These are phyloP conservation scores for Xenopus tropicalis DNA, from an alignment of 2,113 vertebrate species.

Conservation along the genomic window DNA sequence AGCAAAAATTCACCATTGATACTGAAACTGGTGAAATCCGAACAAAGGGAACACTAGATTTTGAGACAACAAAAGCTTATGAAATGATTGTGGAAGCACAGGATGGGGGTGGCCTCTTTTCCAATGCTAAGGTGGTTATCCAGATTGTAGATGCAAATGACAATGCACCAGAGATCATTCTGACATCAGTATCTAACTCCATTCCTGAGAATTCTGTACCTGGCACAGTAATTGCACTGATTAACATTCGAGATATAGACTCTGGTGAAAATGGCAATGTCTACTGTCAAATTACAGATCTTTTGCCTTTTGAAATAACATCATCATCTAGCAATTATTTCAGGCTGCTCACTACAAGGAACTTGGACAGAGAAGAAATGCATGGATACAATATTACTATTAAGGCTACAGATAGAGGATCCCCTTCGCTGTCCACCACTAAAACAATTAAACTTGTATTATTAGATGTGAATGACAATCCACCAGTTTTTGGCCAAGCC, in stretches of 20 bases:
- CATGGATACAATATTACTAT: constrained; percentile 56
- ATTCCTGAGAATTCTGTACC: constrained; percentile 62
- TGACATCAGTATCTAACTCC: constrained; percentile 52
- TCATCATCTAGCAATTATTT: constrained; percentile 62
- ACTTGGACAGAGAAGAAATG: constrained; percentile 55
- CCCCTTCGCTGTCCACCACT: constrained; percentile 55
- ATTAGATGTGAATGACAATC: constrained; percentile 77
- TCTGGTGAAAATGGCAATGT: constrained; percentile 65
- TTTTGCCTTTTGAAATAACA: constrained; percentile 58
- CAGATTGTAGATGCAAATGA: constrained; percentile 69
- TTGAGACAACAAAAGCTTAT: constrained; percentile 52
- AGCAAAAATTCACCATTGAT: constrained; percentile 49
- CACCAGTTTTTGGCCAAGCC: constrained; percentile 66
- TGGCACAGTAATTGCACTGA: constrained; percentile 65
- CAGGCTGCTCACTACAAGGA: constrained; percentile 60
- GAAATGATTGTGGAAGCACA: constrained; percentile 62
- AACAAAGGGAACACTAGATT: constrained; percentile 49
- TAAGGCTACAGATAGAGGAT: constrained; percentile 54
- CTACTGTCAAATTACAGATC: constrained; percentile 54
- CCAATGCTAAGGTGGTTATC: constrained; percentile 64
- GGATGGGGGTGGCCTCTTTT: constrained; percentile 62
- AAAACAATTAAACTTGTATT: constrained; percentile 69
- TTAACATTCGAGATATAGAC: constrained; percentile 69
- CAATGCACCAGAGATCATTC: constrained; percentile 55
- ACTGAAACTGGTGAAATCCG: constrained; percentile 51